Percentiles rank a stretch among this genome's conserved stretches.
Conservation (phyloP, 2,797 vertebrate species). For the Diceros bicornis region DNA sequence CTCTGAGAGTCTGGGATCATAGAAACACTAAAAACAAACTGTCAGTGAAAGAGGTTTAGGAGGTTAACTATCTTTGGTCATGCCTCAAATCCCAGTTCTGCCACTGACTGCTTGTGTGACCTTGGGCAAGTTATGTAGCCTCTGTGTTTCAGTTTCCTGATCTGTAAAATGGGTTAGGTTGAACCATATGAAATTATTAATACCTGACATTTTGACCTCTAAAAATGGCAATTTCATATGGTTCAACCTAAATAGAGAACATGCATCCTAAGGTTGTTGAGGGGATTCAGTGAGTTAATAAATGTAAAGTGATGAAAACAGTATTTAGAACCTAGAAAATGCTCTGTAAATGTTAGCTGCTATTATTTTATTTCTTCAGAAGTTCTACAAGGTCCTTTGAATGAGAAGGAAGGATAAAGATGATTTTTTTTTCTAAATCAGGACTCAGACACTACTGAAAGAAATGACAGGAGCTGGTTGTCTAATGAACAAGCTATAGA, state of each 20-base stretch:
- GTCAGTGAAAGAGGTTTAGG: neutral
- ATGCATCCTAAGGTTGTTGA: neutral
- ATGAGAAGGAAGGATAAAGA: conserved; percentile 10
- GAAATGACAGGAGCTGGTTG: neutral
- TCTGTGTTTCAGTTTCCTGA: neutral
- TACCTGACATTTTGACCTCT: neutral
- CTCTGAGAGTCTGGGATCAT: neutral
- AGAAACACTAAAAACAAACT: conserved; percentile 29
- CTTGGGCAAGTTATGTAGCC: neutral
- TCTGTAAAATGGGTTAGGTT: neutral
- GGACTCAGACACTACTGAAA: conserved; percentile 10
- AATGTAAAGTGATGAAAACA: neutral
- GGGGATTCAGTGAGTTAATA: neutral
- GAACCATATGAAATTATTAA: neutral
- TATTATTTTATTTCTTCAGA: neutral
- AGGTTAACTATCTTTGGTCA: neutral
- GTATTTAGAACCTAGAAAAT: neutral
- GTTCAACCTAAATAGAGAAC: conserved; percentile 19
- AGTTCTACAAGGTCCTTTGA: conserved; percentile 4
- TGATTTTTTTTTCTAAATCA: neutral
- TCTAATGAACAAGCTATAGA: conserved; percentile 39
- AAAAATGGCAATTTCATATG: conserved; percentile 1
- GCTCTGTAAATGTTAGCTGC: neutral
- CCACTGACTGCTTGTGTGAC: neutral
- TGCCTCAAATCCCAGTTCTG: neutral